Percentiles rank a stretch among this genome's conserved stretches.
Evolutionary conservation across 2,113 vertebrate species (phyloP).

Genomic region (Cardinalis cardinalis): DNA sequence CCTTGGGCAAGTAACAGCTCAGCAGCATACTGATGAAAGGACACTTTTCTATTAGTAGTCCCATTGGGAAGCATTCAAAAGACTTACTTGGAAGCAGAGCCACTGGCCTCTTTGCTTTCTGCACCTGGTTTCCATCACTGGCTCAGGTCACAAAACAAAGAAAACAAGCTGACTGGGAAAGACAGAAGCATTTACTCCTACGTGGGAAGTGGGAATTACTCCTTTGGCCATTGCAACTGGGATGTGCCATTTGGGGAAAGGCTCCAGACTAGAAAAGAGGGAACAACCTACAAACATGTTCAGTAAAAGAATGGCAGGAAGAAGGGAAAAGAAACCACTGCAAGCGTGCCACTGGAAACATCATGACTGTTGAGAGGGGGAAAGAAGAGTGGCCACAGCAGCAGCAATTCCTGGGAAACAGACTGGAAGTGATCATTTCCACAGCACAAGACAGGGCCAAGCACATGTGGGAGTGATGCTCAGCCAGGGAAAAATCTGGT

Average conservation of each 20-base stretch:
- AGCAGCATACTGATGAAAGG: slow-evolving; percentile 10
- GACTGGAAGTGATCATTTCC: background rate
- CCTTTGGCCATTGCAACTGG: background rate
- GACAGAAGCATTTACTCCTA: background rate
- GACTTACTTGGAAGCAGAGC: background rate
- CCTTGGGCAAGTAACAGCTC: slow-evolving; percentile 1
- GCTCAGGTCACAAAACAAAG: background rate
- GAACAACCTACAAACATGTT: background rate
- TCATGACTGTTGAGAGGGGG: background rate
- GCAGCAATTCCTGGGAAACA: background rate
- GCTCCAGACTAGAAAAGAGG: background rate
- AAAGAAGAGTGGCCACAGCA: background rate
- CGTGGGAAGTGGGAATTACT: background rate
- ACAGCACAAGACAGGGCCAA: background rate
- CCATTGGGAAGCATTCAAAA: background rate
- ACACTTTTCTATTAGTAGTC: background rate
- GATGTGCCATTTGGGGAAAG: background rate
- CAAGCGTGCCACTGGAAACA: background rate
- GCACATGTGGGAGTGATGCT: fast-evolving
- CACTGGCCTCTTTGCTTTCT: background rate
- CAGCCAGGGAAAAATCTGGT: fast-evolving
- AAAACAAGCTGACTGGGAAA: background rate
- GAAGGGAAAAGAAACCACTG: background rate
- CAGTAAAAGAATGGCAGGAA: background rate
- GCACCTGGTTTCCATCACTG: background rate